Evolutionary conservation across 2,797 vertebrate species (phyloP), one percentile per base, ranked within the genome.

Genomic region (Protonibea diacanthus): DNA sequence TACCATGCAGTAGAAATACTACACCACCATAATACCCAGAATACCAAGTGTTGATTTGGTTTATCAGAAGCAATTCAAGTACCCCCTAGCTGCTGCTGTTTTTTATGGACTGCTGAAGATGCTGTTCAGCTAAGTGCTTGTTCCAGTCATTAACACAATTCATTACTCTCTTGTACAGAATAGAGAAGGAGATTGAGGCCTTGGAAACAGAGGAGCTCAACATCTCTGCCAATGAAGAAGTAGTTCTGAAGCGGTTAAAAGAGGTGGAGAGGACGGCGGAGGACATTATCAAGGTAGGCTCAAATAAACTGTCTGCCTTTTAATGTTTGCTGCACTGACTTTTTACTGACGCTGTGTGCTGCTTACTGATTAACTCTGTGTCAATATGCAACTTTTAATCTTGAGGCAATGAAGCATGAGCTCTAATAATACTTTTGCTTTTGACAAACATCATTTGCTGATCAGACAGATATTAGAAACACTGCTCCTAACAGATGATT

Each of bases 201-300:
- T 93, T 99, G 79, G 98, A 99, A 89, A 94, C 87, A 57, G 93
- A 96, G 71, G 98, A 99, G 90, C 93, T 97, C 70, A 93, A 92
- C 83, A 95, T 99, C 78, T 97, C 97, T 40, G 90, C 93, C 48
- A 97, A 97, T 23, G 98, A 99, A 88, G 95, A 95, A 76, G 86
- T 92, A 0, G 93, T 98, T 84, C 92, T 99, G 91, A 96, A 96
- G 89, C 95, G 96, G 74, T 88, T 99, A 48, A 99, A 97, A 78
- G 96, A 96, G 74, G 93, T 99, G 67, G 98, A 99, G 89, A 96
- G 93, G 85, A 97, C 97, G 0, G 83, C 97, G 4, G 97, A 97
- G 86, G 98, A 99, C 86, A 97, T 99, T 65, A 97, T 98, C 90
- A 97, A 97, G 96, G 98, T 98, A 94, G 64, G 70, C 5, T 52